Evolutionary conservation across 1,140 invertebrate genomes (phyloP), one percentile per base, ranked within the genome.

Genomic region (Penaeus vannamei): DNA sequence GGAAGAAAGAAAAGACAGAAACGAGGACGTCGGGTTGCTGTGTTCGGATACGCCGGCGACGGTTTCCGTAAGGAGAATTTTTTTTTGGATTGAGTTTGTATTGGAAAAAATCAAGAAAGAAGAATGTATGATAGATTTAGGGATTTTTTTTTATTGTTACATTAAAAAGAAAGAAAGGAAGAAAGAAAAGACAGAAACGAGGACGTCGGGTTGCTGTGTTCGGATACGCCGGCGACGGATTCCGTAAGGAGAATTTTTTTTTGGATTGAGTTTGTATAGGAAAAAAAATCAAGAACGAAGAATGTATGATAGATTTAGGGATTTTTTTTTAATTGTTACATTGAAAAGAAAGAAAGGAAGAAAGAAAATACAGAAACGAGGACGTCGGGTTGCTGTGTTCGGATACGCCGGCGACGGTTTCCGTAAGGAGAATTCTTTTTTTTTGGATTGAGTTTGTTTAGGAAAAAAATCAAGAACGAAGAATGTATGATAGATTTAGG

Each of bases 341-440:
- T n/a, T n/a, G n/a, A n/a, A n/a, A n/a, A n/a, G n/a, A n/a, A n/a
- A n/a, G n/a, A n/a, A n/a, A n/a, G n/a, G n/a, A n/a, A n/a, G n/a
- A n/a, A n/a, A n/a, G n/a, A n/a, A n/a, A n/a, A n/a, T 94, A 95
- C 90, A 95, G 96, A 92, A 93, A n/a, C n/a, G 96, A 97, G 93
- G 96, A 96, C 92, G 96, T 95, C 10, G 95, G 95, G n/a, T 94
- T 97, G 22, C 93, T 94, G 29, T 96, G 96, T 92, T 93, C 92
- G 77, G 85, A 76, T n/a, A 36, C 19, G 14, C 89, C 91, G 91
- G 60, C 17, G 46, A 46, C 20, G 1, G 61, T 7, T 26, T 26
- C 46, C 23, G 86, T 60, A 26, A 89, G 59, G 17, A 23, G 1
- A 23, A 29, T n/a, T n/a, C n/a, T n/a, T n/a, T n/a, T n/a, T 22